Percentiles rank a stretch among this genome's conserved stretches.
Evolutionary conservation across 2,113 vertebrate genomes (phyloP).

Genomic region (Climacteris rufus): DNA sequence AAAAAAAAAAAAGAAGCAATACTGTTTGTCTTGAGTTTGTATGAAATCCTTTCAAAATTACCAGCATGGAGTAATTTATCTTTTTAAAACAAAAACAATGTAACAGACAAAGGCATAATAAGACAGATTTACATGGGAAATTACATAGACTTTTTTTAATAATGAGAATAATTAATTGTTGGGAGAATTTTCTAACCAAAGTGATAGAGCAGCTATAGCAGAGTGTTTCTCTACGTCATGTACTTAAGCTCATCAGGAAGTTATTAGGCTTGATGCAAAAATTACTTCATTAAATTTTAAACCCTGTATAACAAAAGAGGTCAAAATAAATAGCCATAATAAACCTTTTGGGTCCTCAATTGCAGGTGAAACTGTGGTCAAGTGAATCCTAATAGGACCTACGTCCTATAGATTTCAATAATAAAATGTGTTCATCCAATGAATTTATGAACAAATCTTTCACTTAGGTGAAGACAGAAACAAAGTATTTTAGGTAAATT

Average conservation of each 20-base stretch:
- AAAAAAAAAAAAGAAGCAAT: neutral
- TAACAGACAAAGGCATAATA: neutral
- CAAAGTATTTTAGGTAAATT: neutral
- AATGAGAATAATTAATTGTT: neutral
- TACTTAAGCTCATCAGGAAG: neutral
- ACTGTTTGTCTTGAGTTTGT: neutral
- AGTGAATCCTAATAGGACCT: neutral
- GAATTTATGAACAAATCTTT: neutral
- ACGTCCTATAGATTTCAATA: neutral
- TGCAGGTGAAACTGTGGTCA: neutral
- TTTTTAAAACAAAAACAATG: neutral
- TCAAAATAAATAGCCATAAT: neutral
- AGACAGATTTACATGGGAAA: neutral
- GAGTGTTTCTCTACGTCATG: neutral
- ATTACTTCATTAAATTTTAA: slow-evolving; percentile 38
- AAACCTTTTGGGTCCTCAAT: neutral
- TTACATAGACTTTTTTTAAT: neutral
- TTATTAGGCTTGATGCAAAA: slow-evolving; percentile 17
- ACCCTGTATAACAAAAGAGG: neutral
- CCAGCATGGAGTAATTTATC: neutral
- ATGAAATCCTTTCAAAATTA: neutral
- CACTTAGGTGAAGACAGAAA: neutral
- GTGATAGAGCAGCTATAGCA: neutral
- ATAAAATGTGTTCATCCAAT: neutral
- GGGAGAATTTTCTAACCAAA: neutral